phyloP scores from a whole-genome alignment of 1,140 invertebrate genomes.

The Drosophila yakuba region DNA sequence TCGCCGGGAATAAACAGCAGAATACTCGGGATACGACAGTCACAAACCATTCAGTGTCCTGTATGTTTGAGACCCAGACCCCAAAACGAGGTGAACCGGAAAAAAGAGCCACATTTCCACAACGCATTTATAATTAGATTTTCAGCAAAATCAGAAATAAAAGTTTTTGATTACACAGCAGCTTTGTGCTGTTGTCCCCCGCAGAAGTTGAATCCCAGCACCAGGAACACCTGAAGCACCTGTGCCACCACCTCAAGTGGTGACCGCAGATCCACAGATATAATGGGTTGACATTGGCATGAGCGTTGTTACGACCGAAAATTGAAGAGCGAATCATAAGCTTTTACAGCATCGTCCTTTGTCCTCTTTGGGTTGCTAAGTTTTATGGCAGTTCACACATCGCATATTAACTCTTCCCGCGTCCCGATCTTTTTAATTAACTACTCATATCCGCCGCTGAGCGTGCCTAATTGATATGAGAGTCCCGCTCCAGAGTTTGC shows the following conservation, averaged over 20 bases:
- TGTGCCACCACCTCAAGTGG: slow-evolving; percentile 28
- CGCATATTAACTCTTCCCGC: slow-evolving; percentile 46
- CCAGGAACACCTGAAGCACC: slow-evolving; percentile 36
- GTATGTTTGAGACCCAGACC: not conserved
- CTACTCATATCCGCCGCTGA: slow-evolving; percentile 78
- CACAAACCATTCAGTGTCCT: slow-evolving; percentile 3
- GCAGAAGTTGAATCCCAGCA: slow-evolving; percentile 3
- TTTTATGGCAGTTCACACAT: slow-evolving; percentile 44
- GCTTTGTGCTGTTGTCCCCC: slow-evolving; percentile 48
- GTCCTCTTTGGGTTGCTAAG: slow-evolving; percentile 8
- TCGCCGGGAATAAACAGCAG: slow-evolving; percentile 14
- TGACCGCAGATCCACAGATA: slow-evolving; percentile 21
- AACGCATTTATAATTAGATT: slow-evolving; percentile 78
- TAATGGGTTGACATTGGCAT: slow-evolving; percentile 62
- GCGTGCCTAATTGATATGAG: slow-evolving; percentile 77
- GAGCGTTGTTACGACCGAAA: slow-evolving; percentile 44
- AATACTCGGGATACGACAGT: slow-evolving; percentile 14
- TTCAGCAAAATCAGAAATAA: slow-evolving; percentile 75
- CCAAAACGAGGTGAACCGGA: slow-evolving; percentile 4
- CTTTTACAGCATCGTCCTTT: not conserved
- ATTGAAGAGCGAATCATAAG: slow-evolving; percentile 48
- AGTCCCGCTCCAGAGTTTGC: slow-evolving; percentile 20
- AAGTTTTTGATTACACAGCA: slow-evolving; percentile 80
- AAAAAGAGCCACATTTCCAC: slow-evolving; percentile 62
- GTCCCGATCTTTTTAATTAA: slow-evolving; percentile 79